A percentile compares a stretch with the other conserved stretches of the same genome.
phyloP scores from a whole-genome alignment of 2,797 vertebrate genomes.

The Poeciliopsis paucimaculata region DNA sequence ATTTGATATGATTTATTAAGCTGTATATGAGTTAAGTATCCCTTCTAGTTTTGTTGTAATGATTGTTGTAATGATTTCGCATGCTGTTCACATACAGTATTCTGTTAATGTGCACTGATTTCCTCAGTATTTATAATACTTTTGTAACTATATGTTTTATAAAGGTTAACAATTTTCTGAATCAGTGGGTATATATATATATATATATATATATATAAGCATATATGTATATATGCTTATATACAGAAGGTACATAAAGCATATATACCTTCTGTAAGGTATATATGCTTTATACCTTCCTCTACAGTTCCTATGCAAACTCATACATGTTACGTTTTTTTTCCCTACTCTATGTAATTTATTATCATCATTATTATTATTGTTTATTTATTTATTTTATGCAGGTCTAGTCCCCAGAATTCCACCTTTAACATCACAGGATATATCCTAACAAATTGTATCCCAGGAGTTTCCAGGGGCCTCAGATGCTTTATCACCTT shows the following conservation, averaged over 20 bases:
- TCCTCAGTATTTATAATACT: constrained; percentile 65
- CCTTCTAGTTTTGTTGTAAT: constrained; percentile 72
- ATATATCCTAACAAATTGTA: too few species aligned
- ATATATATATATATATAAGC: too few species aligned
- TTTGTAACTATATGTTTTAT: constrained; percentile 58
- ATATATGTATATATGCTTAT: too few species aligned
- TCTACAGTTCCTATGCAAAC: background rate
- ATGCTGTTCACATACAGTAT: constrained; percentile 65
- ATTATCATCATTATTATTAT: background rate
- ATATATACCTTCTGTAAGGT: too few species aligned
- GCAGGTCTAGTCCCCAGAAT: too few species aligned
- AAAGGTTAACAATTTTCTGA: constrained; percentile 44
- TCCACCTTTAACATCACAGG: too few species aligned
- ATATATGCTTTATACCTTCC: background rate
- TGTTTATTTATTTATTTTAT: too few species aligned
- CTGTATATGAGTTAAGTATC: constrained; percentile 73
- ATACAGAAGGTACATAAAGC: too few species aligned
- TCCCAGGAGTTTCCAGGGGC: too few species aligned
- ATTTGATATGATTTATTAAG: too few species aligned
- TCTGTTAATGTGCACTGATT: constrained; percentile 75
- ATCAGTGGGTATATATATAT: constrained; percentile 21
- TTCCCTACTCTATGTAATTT: background rate
- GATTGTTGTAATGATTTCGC: constrained; percentile 67
- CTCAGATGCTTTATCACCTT: too few species aligned
- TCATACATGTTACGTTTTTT: constrained; percentile 3